Base-by-base conservation (phyloP, 1,140 invertebrate genomes). In the Marisa cornuarietis region DNA sequence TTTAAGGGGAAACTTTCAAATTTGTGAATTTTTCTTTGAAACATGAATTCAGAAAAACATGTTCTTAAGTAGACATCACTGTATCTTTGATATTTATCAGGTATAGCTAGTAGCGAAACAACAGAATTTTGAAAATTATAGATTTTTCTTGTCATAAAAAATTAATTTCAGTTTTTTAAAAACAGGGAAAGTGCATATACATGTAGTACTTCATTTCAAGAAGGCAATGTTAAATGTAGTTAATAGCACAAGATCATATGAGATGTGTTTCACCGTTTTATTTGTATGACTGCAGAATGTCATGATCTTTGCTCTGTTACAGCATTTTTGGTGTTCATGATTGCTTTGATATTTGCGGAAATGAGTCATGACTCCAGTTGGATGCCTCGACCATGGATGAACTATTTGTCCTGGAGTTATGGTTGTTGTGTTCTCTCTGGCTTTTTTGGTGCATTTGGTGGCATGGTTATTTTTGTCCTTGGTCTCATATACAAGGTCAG, bases 371-470 rank as follows among this genome's bases (percentile, higher is more conserved):
- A 96, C 71, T 93, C 97, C 22, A 95, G 96, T 87, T 99, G 97
- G 97, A 92, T 99, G 65, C 94, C 98, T 90, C 97, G 99, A 89
- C 98, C 98, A 4, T 96, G 97, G 87, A 98, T 95, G 90, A 99
- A 99, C 92, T 96, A 98, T 84, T 90, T 99, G 1, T 97, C 97
- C 7, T 99, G 97, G 97, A 96, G 96, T 0, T 99, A 96, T 90
- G 96, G 94, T 66, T 94, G 98, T 87, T 96, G 96, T 71, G 95
- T 97, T n/a, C 93, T 98, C 54, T 94, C 96, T 8, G 95, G 95
- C 83, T 93, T 98, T 76, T 94, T 97, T 84, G 79, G 85, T 16
- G 86, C 87, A 18, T 88, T 89, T 75, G 85, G 86, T 16, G 89
- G 89, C 6, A 87, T 90, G 71, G 84, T 82, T 31, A 52, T 88